Conservation (phyloP, 2,113 vertebrate genomes). For the Boleophthalmus pectinirostris region DNA sequence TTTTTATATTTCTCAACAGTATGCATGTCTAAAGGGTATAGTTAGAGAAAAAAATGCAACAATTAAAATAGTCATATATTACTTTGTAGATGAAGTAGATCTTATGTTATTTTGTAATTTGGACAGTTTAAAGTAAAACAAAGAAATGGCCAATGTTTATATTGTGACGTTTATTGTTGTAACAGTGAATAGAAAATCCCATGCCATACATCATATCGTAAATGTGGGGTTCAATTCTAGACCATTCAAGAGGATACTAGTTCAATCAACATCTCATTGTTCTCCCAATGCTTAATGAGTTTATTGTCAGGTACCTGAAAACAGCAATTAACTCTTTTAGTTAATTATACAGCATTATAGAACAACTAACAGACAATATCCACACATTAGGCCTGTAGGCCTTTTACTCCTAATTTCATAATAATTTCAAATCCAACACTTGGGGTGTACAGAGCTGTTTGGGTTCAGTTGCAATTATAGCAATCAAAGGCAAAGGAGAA, state of each 20-base stretch:
- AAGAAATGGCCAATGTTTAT: conserved; percentile 51
- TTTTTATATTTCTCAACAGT: conserved; percentile 86
- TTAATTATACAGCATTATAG: no score
- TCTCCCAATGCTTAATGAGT: no score
- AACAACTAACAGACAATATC: no score
- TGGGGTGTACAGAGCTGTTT: no score
- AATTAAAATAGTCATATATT: conserved; percentile 79
- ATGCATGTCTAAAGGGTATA: conserved; percentile 80
- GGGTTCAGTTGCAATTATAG: no score
- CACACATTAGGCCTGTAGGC: no score
- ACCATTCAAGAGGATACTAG: neutral
- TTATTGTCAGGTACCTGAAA: no score
- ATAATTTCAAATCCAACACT: no score
- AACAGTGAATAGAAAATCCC: neutral
- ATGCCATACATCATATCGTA: neutral
- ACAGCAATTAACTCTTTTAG: no score
- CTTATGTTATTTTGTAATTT: conserved; percentile 84
- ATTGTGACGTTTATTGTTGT: conserved; percentile 25
- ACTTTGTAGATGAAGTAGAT: conserved; percentile 81
- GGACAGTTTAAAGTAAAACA: conserved; percentile 80
- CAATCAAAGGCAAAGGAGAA: no score
- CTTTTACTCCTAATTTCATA: no score
- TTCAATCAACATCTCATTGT: no score
- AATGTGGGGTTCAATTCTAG: neutral
- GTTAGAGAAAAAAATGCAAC: conserved; percentile 71